Base-by-base conservation (phyloP, 92 coral and sea anemone genomes). In the Umimayanthus kanabou region DNA sequence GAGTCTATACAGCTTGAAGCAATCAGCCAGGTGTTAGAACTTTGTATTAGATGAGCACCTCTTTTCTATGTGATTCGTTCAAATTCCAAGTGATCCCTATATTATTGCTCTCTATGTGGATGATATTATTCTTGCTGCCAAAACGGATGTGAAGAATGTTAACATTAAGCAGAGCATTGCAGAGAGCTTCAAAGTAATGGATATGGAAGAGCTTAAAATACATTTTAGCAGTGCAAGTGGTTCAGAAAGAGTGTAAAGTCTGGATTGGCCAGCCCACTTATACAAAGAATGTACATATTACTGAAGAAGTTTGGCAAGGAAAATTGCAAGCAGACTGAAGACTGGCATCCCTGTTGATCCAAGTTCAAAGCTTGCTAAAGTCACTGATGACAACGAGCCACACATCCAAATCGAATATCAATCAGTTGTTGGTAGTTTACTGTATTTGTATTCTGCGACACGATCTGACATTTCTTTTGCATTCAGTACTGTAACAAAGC, bases 331-430 rank as follows among this genome's bases (percentile, higher is more conserved):
- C 88, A 89, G 33, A 85, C 89, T 89, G 89, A 26, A 89, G 33
- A 85, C 89, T 89, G 89, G 37, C 80, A 89, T 91, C 23, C 92
- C 94, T 39, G 90, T 80, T 75, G 92, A 89, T 80, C 45, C 64
- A 33, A 89, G 88, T 75, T 71, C 89, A 26, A 91, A 91, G 88
- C 94, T 92, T 40, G 53, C 86, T 23, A 87, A 88, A 75, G 88
- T 78, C 6, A 73, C 85, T 20, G 82, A 73, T 18, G 93, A 90
- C 40, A 87, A 74, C 67, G 88, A 91, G 86, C 43, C 66, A 53
- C 61, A 53, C 61, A 53, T 6, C 45, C 45, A 6, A 42, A 6
- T 6, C 5, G 45, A 42, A 42, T 42, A 42, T 42, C 45, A 42
- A 6, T 42, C 45, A 42, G 45, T 4, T 42, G 45, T 42, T 42